A percentile compares a stretch with the other conserved stretches of the same genome.
phyloP scores from a whole-genome alignment of 2,797 vertebrate genomes.

The Malurus leucopterus region DNA sequence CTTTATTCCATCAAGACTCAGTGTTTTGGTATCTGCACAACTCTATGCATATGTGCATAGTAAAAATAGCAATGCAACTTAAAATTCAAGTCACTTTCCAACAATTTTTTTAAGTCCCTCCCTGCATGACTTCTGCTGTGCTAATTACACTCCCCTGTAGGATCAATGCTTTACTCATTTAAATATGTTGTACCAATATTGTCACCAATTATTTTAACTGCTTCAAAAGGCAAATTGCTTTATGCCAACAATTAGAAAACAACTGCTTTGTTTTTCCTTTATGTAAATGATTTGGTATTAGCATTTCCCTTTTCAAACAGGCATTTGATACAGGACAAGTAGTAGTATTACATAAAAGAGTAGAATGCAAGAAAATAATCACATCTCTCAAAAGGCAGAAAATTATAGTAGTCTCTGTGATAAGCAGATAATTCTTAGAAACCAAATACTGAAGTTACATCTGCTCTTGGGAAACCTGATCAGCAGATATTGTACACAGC shows the following conservation, averaged over 20 bases:
- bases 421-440: constrained; percentile 5
- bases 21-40: not conserved
- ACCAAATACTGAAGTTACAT: not conserved
- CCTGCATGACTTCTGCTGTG: not conserved
- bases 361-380: not conserved
- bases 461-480: not conserved
- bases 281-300: constrained; percentile 27
- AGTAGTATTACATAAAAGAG: not conserved
- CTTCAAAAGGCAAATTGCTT: constrained; percentile 29
- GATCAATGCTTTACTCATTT: constrained; percentile 30
- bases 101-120: not conserved
- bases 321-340: not conserved
- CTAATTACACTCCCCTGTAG: constrained; percentile 10
- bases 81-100: not conserved
- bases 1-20: not conserved
- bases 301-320: constrained; percentile 28
- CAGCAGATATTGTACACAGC: not conserved
- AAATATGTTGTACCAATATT: constrained; percentile 39
- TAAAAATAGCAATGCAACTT: not conserved
- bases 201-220: constrained; percentile 26
- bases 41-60: not conserved
- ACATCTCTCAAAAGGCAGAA: not conserved
- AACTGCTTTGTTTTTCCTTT: constrained; percentile 14
- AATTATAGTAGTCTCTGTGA: not conserved
- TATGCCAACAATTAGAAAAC: constrained; percentile 1